These are phyloP conservation scores for Lithodes maja DNA, from an alignment of 2,888 invertebrate species.

Conservation along the genomic window DNA sequence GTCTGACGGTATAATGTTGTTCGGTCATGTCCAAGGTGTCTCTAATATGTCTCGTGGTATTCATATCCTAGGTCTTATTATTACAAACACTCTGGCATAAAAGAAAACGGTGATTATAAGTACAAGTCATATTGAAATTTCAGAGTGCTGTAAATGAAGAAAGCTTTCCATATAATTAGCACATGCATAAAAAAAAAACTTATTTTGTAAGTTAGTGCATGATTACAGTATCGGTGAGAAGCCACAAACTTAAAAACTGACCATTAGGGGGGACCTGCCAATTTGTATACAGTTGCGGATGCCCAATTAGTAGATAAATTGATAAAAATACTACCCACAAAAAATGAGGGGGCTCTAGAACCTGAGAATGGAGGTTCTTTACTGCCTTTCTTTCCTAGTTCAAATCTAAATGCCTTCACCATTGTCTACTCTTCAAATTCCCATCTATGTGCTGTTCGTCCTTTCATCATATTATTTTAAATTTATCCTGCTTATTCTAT, in stretches of 20 bases:
- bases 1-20: background rate
- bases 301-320: too few relatives aligned
- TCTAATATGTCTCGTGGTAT: background rate
- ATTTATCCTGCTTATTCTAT: too few relatives aligned
- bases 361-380: too few relatives aligned
- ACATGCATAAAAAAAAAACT: conserved; percentile 31
- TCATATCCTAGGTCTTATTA: background rate
- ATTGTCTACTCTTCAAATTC: too few relatives aligned
- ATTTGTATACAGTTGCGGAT: too few relatives aligned
- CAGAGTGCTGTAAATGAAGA: conserved; percentile 31
- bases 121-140: background rate
- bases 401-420: too few relatives aligned
- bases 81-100: conserved; percentile 43
- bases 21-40: background rate
- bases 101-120: background rate
- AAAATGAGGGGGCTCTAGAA: too few relatives aligned
- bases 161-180: conserved; percentile 39
- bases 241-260: background rate
- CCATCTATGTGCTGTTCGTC: too few relatives aligned
- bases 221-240: conserved; percentile 20
- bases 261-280: too few relatives aligned
- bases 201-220: background rate
- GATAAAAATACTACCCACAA: too few relatives aligned
- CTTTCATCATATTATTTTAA: too few relatives aligned
- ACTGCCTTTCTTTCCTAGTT: too few relatives aligned